These are phyloP conservation scores for Vireo altiloquus DNA, from an alignment of 2,113 vertebrate species.

Conservation along the genomic window DNA sequence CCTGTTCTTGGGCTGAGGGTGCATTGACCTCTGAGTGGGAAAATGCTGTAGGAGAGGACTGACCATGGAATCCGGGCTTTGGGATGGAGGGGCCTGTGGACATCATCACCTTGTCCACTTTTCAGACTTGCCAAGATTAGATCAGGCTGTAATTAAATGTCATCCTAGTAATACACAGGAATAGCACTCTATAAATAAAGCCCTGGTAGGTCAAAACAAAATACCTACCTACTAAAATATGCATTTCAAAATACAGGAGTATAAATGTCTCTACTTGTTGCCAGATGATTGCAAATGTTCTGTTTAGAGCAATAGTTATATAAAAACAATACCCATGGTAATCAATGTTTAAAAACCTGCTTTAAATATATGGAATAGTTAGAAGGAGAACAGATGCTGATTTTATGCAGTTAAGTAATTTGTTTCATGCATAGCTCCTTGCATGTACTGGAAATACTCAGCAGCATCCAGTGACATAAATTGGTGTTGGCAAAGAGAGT, in stretches of 20 bases:
- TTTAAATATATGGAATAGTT: not conserved
- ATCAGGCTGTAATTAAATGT: not conserved
- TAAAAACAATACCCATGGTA: not conserved
- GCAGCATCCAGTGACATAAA: not conserved
- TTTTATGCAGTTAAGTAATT: not conserved
- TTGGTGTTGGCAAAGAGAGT: not conserved
- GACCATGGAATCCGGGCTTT: not conserved
- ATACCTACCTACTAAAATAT: not conserved
- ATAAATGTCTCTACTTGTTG: not conserved
- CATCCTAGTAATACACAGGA: not conserved
- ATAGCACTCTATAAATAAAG: not conserved
- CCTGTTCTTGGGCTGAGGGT: not conserved
- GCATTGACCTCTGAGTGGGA: not conserved
- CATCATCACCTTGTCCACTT: not conserved
- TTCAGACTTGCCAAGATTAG: not conserved
- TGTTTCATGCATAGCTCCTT: not conserved
- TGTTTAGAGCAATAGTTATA: not conserved
- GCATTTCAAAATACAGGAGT: not conserved
- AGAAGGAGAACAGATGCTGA: not conserved
- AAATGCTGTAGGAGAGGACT: not conserved
- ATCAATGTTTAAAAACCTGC: not conserved
- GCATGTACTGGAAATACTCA: not conserved
- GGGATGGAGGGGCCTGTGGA: not conserved
- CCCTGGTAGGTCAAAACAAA: not conserved
- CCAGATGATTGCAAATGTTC: not conserved